Conservation (phyloP, 2,888 invertebrate species). For the Clepsis dumicolana region DNA sequence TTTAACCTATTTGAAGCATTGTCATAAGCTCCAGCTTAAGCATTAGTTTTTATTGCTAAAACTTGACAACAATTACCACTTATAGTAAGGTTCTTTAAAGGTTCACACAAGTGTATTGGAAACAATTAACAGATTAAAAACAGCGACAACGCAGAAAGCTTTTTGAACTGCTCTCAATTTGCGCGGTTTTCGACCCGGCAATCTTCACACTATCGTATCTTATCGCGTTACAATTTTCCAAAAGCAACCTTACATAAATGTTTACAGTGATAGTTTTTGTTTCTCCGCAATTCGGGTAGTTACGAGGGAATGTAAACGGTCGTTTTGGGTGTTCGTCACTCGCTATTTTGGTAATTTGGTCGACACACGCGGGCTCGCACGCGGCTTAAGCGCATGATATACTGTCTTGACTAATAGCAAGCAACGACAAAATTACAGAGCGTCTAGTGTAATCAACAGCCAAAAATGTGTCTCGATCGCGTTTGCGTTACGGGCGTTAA, state of each 20-base stretch:
- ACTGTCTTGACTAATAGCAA: constrained; percentile 41
- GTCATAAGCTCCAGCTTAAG: too few species aligned
- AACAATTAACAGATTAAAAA: constrained; percentile 57
- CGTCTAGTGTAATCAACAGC: neutral
- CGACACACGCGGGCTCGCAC: constrained; percentile 61
- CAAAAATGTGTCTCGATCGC: neutral
- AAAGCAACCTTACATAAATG: neutral
- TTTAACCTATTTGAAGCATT: too few species aligned
- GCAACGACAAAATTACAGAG: neutral
- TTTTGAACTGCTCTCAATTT: constrained; percentile 62
- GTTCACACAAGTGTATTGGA: constrained; percentile 13
- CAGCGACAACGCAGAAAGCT: constrained; percentile 54
- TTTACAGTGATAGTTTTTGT: neutral
- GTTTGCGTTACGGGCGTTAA: too few species aligned
- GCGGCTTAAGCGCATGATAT: constrained; percentile 53
- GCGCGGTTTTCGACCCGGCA: constrained; percentile 37
- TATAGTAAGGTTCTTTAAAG: neutral
- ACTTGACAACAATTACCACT: too few species aligned
- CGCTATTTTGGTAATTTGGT: constrained; percentile 60
- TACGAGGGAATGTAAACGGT: neutral
- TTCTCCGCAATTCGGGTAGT: neutral
- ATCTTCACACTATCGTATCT: neutral
- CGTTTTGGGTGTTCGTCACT: constrained; percentile 58
- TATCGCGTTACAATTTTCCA: neutral
- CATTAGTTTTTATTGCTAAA: too few species aligned